Conservation (phyloP, 2,888 invertebrate species). For the Acrobeloides nanus region DNA sequence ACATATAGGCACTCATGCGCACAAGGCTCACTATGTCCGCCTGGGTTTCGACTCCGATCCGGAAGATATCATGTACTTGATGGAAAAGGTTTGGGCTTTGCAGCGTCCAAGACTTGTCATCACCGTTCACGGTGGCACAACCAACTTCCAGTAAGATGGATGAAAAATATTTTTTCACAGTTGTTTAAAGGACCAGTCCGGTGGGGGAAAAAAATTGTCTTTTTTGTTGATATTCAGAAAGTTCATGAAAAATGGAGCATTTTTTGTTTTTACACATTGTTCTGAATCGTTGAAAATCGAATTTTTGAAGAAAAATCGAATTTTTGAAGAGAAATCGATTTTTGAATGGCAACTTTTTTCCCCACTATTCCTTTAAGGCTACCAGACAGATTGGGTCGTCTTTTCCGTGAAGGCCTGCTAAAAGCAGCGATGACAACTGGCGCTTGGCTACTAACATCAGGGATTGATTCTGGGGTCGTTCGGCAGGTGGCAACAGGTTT, state of each 20-base stretch:
- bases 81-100: constrained; percentile 88
- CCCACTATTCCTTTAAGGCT: constrained; percentile 13
- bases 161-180: no score
- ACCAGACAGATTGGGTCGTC: constrained; percentile 67
- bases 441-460: constrained; percentile 89
- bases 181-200: no score
- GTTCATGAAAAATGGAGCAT: no score
- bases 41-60: constrained; percentile 88
- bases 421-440: constrained; percentile 97
- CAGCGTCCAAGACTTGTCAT: constrained; percentile 91
- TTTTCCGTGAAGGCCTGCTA: constrained; percentile 85
- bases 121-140: constrained; percentile 92
- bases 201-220: no score
- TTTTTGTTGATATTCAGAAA: background rate
- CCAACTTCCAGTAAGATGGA: constrained; percentile 70
- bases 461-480: constrained; percentile 69
- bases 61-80: constrained; percentile 80
- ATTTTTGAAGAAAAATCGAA: no score
- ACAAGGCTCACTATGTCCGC: constrained; percentile 73
- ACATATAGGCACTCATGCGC: constrained; percentile 44
- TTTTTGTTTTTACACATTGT: no score
- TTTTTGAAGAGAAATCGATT: no score
- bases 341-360: no score
- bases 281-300: no score
- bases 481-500: constrained; percentile 67